Evolutionary conservation across 1,140 invertebrate genomes (phyloP).

Genomic region (Zaprionus africanus): DNA sequence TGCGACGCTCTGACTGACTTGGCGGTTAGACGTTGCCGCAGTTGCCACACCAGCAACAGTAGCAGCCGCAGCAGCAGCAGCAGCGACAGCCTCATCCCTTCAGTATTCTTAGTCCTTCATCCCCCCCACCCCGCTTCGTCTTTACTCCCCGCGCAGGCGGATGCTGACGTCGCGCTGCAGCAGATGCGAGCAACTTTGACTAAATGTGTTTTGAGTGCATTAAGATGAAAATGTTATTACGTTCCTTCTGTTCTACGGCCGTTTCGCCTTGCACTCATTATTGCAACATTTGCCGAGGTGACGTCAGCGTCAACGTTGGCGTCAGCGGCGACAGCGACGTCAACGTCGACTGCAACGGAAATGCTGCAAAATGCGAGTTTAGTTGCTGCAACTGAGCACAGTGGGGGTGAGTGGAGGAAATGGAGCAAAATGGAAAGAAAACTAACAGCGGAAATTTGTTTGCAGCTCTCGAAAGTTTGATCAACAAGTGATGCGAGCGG

Average conservation of each 20-base stretch:
- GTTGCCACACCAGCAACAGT: constrained; percentile 25
- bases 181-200: constrained; percentile 69
- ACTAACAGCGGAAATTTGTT: constrained; percentile 66
- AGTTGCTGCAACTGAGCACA: constrained; percentile 29
- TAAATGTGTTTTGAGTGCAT: constrained; percentile 76
- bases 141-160: not conserved
- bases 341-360: constrained; percentile 34
- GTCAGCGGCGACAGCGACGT: constrained; percentile 53
- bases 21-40: constrained; percentile 39
- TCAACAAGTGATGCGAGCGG: constrained; percentile 70
- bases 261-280: constrained; percentile 57
- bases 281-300: constrained; percentile 70
- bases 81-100: constrained; percentile 17
- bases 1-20: constrained; percentile 32
- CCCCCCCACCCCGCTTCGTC: not conserved
- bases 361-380: constrained; percentile 61
- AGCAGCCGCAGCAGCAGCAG: constrained; percentile 19
- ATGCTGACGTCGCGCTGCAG: constrained; percentile 61
- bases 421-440: constrained; percentile 41
- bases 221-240: constrained; percentile 77
- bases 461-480: constrained; percentile 51
- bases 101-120: not conserved
- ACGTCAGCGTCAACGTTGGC: constrained; percentile 21
- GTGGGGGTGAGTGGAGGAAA: constrained; percentile 20
- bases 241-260: constrained; percentile 28